A percentile compares a stretch with the other conserved stretches of the same genome.
Evolutionary conservation across 2,113 vertebrate genomes (phyloP).

Genomic region (Euleptes europaea): DNA sequence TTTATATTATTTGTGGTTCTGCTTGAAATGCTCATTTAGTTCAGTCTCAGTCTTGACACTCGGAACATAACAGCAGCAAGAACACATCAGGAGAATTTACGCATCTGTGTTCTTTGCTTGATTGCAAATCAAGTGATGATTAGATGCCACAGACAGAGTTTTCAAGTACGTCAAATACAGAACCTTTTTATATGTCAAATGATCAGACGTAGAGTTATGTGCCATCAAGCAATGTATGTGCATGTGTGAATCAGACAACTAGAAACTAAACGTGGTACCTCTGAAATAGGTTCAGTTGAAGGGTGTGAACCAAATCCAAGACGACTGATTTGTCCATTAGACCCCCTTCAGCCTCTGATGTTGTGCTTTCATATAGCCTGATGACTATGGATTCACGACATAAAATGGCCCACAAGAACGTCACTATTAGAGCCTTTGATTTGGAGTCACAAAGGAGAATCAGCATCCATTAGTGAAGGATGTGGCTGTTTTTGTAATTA

Average conservation of each 20-base stretch:
- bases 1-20: too few relatives aligned
- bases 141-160: too few relatives aligned
- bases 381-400: constrained; percentile 56
- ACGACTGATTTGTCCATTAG: constrained; percentile 61
- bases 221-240: neutral
- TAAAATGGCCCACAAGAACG: constrained; percentile 58
- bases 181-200: neutral
- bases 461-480: constrained; percentile 67
- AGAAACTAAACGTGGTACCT: neutral
- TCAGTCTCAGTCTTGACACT: neutral
- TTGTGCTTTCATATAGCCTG: constrained; percentile 50
- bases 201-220: neutral
- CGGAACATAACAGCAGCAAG: neutral
- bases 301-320: constrained; percentile 58
- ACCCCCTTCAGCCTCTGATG: constrained; percentile 56
- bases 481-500: constrained; percentile 49
- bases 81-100: neutral
- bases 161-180: neutral
- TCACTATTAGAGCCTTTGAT: constrained; percentile 70
- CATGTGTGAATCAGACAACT: neutral
- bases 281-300: neutral
- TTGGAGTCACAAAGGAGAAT: constrained; percentile 63
- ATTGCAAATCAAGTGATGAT: neutral
- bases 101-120: neutral
- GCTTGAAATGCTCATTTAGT: too few relatives aligned